Base-by-base conservation (phyloP, 2,888 invertebrate species). In the Aleiodes leptofemur region DNA sequence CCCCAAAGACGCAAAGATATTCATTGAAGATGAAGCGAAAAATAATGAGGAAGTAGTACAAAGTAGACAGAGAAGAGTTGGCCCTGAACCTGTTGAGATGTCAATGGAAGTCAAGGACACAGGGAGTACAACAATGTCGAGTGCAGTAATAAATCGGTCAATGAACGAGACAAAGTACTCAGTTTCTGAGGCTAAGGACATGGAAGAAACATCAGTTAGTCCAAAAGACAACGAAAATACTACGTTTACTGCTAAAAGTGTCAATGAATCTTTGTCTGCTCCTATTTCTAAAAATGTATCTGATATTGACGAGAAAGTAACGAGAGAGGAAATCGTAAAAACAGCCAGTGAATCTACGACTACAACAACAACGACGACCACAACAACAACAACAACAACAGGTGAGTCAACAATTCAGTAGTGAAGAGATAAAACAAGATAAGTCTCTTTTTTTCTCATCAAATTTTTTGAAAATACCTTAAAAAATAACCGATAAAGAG, bases 141-240 rank as follows among this genome's bases (percentile, higher is more conserved):
- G 31, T 7, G n/a, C 51, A 5, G 50, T 16, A 23, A 23, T 38
- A 9, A 16, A 56, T 34, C 43, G 23, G 2, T 51, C n/a, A n/a
- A 6, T 11, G 5, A 11, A n/a, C 69, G 31, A 53, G 51, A 61
- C 53, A 5, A 6, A 14, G 38, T 9, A 29, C 11, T 14, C n/a
- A 11, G 56, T 16, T 3, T 71, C 76, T 4, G 81, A 80, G 61
- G 69, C 68, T 5, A 75, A 76, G 51, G 79, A 81, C 59, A 76
- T 81, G 78, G 69, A 43, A 9, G 66, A 73, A 53, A 57, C 81
- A 4, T 23, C 43, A 23, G 80, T 74, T 14, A 69, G 56, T 59
- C 79, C 78, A 11, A 43, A 71, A 43, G 78, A 77, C 55, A 72
- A 80, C 57, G 76, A 78, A 48, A 78, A 74, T 5, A 48, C 50